Base-by-base conservation (phyloP, 2,888 invertebrate genomes). In the Meganola albula region DNA sequence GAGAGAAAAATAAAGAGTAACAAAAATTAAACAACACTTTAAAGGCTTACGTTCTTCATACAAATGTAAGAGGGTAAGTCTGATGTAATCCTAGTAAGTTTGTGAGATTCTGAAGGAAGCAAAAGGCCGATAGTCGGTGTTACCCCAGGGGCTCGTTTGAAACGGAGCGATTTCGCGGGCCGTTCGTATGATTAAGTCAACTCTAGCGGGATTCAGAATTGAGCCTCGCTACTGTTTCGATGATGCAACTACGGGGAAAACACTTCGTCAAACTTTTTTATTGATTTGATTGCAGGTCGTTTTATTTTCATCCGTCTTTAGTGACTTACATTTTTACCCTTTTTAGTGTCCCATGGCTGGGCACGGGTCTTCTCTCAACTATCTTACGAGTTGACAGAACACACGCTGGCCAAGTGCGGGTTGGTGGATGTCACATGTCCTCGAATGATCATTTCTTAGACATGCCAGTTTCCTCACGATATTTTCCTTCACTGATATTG, bases 171-270 rank as follows among this genome's bases (percentile, higher is more conserved):
- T 82, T 79, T 77, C 76, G 75, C 77, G 72, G 72, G 69, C 63
- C 79, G 74, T 73, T 82, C 77, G 80, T 83, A 83, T 84, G 80
- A 84, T 85, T 84, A 82, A 84, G 76, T 73, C 76, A 67, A 72
- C 61, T 74, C 84, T 74, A 46, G 61, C 54, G 83, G 82, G 84
- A 80, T 58, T 74, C 53, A 48, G 47, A 61, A 59, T 61, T 61
- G 65, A 67, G 61, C 48, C 61, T 45, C 40, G 36, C 44, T 46
- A 42, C 25, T 37, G 40, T 43, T 36, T 39, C 47, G 49, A 47
- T 52, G 42, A 52, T 52, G 49, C 49, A 35, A 48, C 51, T 46
- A 39, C 16, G 20, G 25, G 33, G n/a, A n/a, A 37, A 39, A 43
- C 40, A 44, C 41, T 39, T 36, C 35, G 35, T 39, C 39, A 31